phyloP scores from a whole-genome alignment of 2,888 invertebrate genomes.

The Saturnia japonica region DNA sequence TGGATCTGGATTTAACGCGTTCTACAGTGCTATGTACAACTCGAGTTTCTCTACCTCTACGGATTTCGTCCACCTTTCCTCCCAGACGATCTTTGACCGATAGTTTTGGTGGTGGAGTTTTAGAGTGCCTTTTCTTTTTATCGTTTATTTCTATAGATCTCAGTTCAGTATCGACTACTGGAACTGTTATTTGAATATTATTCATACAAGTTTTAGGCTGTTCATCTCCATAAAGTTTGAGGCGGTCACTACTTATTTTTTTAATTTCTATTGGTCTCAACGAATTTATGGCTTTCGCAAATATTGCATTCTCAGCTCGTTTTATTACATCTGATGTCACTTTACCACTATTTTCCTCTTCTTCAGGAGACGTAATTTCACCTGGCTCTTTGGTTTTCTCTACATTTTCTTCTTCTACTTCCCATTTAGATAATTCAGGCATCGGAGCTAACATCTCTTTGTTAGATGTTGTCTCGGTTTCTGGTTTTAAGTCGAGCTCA shows the following conservation, averaged over 20 bases:
- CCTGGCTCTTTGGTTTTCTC: constrained; percentile 74
- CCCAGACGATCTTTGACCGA: constrained; percentile 92
- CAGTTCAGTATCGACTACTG: constrained; percentile 67
- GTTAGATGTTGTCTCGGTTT: constrained; percentile 58
- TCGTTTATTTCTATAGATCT: constrained; percentile 76
- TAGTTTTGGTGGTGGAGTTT: constrained; percentile 83
- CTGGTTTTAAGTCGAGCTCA: constrained; percentile 80
- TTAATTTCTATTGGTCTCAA: constrained; percentile 89
- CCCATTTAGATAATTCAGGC: constrained; percentile 95
- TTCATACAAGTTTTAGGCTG: constrained; percentile 62
- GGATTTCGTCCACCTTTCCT: constrained; percentile 85
- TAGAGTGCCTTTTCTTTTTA: constrained; percentile 66
- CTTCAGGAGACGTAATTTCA: constrained; percentile 72
- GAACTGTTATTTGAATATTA: constrained; percentile 82
- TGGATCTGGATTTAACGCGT: constrained; percentile 78
- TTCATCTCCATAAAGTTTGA: constrained; percentile 84
- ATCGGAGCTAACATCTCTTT: constrained; percentile 87
- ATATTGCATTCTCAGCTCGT: constrained; percentile 94
- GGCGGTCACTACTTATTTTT: constrained; percentile 86
- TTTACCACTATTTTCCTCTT: constrained; percentile 83
- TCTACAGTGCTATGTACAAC: constrained; percentile 80
- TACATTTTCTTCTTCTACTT: constrained; percentile 84
- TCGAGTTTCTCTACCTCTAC: constrained; percentile 77
- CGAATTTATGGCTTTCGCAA: constrained; percentile 93
- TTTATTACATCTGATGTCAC: constrained; percentile 94